Evolutionary conservation across 2,113 vertebrate genomes (phyloP).

Genomic region (Ramphastos sulfuratus): DNA sequence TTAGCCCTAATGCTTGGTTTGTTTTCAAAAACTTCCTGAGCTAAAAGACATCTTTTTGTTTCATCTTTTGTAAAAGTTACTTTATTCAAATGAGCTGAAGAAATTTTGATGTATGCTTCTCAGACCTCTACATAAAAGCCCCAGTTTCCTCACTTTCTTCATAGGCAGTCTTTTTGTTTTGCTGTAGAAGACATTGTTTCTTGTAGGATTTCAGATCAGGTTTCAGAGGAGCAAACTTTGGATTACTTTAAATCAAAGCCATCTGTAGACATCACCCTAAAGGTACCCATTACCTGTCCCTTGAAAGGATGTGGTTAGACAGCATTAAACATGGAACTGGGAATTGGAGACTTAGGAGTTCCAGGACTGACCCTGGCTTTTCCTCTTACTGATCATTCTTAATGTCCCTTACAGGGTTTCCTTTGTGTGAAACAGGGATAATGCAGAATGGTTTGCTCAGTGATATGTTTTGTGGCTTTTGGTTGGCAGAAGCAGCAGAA

Average conservation of each 20-base stretch:
- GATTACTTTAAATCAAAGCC: background rate
- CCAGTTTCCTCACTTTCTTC: background rate
- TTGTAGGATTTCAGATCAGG: background rate
- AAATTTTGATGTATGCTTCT: background rate
- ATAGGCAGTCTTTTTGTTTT: background rate
- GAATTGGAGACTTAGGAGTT: background rate
- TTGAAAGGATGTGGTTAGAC: background rate
- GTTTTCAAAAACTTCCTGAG: background rate
- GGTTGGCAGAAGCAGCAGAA: background rate
- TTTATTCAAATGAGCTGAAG: background rate
- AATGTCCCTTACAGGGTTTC: background rate
- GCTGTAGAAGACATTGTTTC: accelerated
- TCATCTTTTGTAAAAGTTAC: background rate
- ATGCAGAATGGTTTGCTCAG: background rate
- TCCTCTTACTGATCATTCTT: background rate
- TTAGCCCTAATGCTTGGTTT: background rate
- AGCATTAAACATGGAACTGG: background rate
- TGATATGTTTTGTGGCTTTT: background rate
- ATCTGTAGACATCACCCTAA: background rate
- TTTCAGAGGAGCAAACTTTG: background rate
- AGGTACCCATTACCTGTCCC: background rate
- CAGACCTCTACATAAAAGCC: background rate
- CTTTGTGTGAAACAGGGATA: background rate
- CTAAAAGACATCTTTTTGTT: background rate
- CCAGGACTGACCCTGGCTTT: background rate